Base-by-base conservation (phyloP, 2,113 vertebrate species). In the Caretta caretta region DNA sequence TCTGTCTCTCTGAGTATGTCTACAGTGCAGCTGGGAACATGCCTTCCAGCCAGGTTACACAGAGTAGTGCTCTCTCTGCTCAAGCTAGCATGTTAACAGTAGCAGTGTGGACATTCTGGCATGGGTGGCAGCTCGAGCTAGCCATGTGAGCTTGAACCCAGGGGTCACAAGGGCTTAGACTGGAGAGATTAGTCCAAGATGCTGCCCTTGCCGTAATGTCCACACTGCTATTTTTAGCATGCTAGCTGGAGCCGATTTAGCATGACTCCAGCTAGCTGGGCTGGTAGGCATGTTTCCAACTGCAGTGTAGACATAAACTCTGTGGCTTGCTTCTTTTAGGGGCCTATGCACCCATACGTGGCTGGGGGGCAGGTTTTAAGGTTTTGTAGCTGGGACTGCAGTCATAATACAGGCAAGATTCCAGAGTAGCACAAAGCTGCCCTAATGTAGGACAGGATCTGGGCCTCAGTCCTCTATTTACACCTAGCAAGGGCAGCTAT, bases 341-440 rank as follows among this genome's bases (percentile, higher is more conserved):
- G 51, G 3, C 57, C 31, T 92, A 0, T 0, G 0, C 10, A 13
- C 57, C 24, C 89, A 0, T 0, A 0, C 8, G 10, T 11, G 62
- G 5, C 9, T 49, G 11, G 29, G 13, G 62, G 29, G 31, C 6
- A 65, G 31, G 14, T 4, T 35, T n/a, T 65, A 35, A 31, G 7
- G 7, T 65, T 65, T 65, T 65, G 14, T 35, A 65, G 14, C 62
- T 17, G 16, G 29, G 6, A 35, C 31, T 35, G 35, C 19, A 49
- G 14, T 10, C 10, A 48, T 84, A 50, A 72, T 80, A 12, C 4
- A 51, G 80, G 50, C 13, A 82, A 72, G 85, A 86, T 65, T 93
- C 27, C 56, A 80, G 51, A 92, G 83, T 35, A 46, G 49, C 29
- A 50, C 13, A 56, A 56, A 89, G 31, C 22, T 78, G 22, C 42